These are phyloP conservation scores for Polydrusus tereticollis DNA, from an alignment of 2,888 invertebrate genomes.

Conservation along the genomic window DNA sequence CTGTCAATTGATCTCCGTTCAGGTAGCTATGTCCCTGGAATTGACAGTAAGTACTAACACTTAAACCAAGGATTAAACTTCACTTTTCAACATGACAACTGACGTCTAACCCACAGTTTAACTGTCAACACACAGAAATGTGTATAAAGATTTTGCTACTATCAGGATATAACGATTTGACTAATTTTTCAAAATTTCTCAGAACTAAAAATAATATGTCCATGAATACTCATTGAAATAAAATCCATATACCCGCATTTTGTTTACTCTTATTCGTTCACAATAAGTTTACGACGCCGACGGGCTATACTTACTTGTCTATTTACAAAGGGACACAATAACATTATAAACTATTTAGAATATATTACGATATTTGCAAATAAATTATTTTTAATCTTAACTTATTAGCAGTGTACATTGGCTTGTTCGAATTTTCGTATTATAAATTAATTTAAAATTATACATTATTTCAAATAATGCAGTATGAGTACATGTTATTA, in stretches of 20 bases:
- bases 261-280: constrained; percentile 4
- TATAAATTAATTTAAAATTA: neutral
- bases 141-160: no score
- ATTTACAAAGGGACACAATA: constrained; percentile 1
- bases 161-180: no score
- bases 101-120: no score
- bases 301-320: neutral
- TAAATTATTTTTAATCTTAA: constrained; percentile 9
- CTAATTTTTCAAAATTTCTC: no score
- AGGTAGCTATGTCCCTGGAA: no score
- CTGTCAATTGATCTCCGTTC: no score
- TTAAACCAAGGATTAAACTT: no score
- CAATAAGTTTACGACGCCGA: constrained; percentile 1
- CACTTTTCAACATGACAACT: no score
- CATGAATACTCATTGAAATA: neutral
- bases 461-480: neutral
- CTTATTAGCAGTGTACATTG: constrained; percentile 17
- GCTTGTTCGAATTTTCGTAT: constrained; percentile 8
- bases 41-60: no score
- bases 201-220: neutral
- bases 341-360: constrained; percentile 15
- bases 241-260: constrained; percentile 1
- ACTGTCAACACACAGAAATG: no score
- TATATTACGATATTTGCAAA: constrained; percentile 19
- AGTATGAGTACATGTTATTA: neutral